These are phyloP conservation scores for Pegea sp. DNA, from an alignment of 23 tunicate genomes.

Conservation along the genomic window DNA sequence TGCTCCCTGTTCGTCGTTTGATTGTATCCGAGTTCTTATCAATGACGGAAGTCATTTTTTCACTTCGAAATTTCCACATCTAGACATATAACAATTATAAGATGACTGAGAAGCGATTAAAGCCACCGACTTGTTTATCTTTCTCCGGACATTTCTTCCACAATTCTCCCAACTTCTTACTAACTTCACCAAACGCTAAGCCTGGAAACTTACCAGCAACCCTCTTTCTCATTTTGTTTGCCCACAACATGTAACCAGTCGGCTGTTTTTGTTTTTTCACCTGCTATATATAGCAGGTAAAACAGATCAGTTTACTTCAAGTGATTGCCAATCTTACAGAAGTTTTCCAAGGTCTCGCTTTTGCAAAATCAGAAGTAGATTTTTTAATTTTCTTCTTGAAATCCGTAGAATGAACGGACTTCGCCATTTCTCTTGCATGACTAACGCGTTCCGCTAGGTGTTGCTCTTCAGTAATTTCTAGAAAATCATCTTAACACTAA, in stretches of 20 bases:
- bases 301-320: too few relatives aligned
- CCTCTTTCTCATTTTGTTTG: conserved; percentile 60
- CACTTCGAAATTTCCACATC: conserved; percentile 67
- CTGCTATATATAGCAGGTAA: too few relatives aligned
- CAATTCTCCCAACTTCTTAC: conserved; percentile 62
- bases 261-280: conserved; percentile 18
- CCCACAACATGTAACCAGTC: conserved; percentile 74
- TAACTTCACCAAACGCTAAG: conserved; percentile 69
- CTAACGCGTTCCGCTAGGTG: too few relatives aligned
- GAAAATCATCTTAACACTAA: too few relatives aligned
- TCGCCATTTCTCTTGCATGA: conserved; percentile 58
- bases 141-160: conserved; percentile 80
- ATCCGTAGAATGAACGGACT: conserved; percentile 40
- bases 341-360: too few relatives aligned
- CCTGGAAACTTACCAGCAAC: conserved; percentile 70
- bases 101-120: not conserved
- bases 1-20: conserved; percentile 34
- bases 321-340: too few relatives aligned
- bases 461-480: too few relatives aligned
- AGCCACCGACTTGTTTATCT: conserved; percentile 33
- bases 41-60: conserved; percentile 9
- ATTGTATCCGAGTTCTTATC: conserved; percentile 13
- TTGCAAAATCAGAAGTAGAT: too few relatives aligned
- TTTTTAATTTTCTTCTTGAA: too few relatives aligned
- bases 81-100: conserved; percentile 3